A percentile compares a stretch with the other conserved stretches of the same genome.
These are phyloP conservation scores for Nibea albiflora DNA, from an alignment of 2,113 vertebrate genomes.

Conservation along the genomic window DNA sequence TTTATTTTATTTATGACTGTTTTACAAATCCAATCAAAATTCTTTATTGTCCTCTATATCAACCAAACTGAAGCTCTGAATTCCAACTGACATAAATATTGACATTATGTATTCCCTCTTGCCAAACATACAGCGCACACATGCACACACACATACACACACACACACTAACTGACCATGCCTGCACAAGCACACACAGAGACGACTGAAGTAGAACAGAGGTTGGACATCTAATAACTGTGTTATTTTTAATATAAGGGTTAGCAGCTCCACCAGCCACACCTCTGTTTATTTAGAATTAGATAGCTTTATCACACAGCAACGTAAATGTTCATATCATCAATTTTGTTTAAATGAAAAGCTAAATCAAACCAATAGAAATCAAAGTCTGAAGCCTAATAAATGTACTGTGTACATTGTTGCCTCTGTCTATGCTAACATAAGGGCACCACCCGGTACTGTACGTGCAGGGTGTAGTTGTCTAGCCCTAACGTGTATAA, in stretches of 20 bases:
- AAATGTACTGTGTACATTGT: constrained; percentile 1
- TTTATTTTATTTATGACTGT: no score
- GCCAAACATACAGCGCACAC: background rate
- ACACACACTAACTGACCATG: background rate
- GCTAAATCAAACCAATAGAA: constrained; percentile 14
- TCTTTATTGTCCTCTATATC: background rate
- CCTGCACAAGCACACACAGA: background rate
- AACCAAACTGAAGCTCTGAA: background rate
- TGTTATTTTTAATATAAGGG: background rate
- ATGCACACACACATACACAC: background rate
- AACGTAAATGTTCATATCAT: background rate
- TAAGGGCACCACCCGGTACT: constrained; percentile 3
- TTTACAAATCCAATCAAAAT: background rate
- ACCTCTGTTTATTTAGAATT: constrained; percentile 5
- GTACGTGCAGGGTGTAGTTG: constrained; percentile 10
- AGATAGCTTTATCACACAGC: background rate
- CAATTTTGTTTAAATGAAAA: background rate
- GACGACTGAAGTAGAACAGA: background rate
- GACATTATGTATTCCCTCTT: background rate
- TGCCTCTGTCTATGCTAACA: constrained; percentile 18
- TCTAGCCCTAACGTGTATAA: constrained; percentile 1
- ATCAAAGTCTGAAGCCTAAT: constrained; percentile 18
- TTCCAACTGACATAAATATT: background rate
- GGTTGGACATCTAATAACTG: background rate
- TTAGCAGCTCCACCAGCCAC: background rate